Conservation (phyloP, 2,888 invertebrate genomes). For the Sussaba pulchella region DNA sequence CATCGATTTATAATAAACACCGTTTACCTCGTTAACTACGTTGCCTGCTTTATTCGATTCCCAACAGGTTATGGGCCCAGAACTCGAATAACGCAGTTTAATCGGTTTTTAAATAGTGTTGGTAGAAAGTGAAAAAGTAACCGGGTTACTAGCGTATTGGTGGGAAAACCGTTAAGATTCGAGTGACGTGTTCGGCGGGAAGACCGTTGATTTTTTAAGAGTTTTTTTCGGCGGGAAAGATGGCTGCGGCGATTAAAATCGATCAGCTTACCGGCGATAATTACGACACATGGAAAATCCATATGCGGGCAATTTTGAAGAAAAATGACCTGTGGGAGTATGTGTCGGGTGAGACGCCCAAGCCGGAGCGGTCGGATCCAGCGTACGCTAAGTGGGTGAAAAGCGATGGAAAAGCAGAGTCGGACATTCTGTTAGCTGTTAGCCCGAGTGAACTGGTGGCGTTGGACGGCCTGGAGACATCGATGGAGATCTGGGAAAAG, state of each 20-base stretch:
- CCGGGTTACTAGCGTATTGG: background rate
- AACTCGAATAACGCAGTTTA: no score
- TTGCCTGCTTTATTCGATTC: no score
- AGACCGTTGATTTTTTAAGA: background rate
- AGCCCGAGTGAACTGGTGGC: slow-evolving; percentile 57
- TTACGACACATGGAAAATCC: slow-evolving; percentile 64
- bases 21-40: no score
- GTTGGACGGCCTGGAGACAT: no score
- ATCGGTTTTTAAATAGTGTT: no score
- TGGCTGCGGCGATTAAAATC: no score
- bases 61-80: slow-evolving; percentile 5
- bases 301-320: slow-evolving; percentile 59
- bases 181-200: background rate
- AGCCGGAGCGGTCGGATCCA: slow-evolving; percentile 19
- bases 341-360: slow-evolving; percentile 53
- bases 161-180: background rate
- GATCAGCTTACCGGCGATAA: slow-evolving; percentile 35
- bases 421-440: slow-evolving; percentile 63
- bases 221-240: background rate
- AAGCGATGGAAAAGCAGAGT: slow-evolving; percentile 61
- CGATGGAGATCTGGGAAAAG: no score
- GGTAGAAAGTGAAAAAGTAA: no score
- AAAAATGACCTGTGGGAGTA: slow-evolving; percentile 68
- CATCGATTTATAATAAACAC: no score
- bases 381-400: slow-evolving; percentile 41